Conservation (phyloP, 2,113 vertebrate species). For the Leucopsar rothschildi region DNA sequence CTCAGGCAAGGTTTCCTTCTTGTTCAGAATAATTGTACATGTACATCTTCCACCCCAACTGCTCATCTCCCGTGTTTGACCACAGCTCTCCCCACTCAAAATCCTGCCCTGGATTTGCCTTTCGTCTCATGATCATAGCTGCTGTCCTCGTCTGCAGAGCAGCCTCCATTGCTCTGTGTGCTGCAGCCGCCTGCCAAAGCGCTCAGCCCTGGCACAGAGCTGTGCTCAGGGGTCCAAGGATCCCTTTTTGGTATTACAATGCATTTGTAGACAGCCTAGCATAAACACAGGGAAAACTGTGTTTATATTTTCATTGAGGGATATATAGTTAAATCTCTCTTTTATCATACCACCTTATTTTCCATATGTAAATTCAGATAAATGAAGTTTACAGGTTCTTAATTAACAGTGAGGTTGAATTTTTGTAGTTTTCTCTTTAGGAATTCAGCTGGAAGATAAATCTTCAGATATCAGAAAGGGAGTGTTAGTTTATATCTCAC, state of each 20-base stretch:
- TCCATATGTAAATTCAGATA: constrained; percentile 19
- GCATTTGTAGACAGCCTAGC: not conserved
- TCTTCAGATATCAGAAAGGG: constrained; percentile 20
- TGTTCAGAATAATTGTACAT: not conserved
- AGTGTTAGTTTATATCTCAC: constrained; percentile 27
- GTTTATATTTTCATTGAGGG: not conserved
- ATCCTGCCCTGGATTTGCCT: not conserved
- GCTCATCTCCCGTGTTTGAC: not conserved
- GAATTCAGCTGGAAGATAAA: constrained; percentile 26
- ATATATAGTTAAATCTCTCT: not conserved
- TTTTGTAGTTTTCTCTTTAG: not conserved
- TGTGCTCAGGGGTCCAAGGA: not conserved
- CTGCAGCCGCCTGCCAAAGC: not conserved
- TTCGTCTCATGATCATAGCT: not conserved
- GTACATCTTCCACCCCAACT: not conserved
- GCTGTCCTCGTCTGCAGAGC: not conserved
- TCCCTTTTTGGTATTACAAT: not conserved
- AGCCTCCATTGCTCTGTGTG: not conserved
- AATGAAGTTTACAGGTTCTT: not conserved
- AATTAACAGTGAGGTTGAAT: not conserved
- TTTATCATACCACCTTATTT: not conserved
- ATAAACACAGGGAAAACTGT: not conserved
- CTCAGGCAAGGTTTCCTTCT: not conserved
- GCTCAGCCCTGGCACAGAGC: not conserved
- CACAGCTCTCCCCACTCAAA: not conserved